A percentile compares a stretch with the other conserved stretches of the same genome.
Evolutionary conservation across 2,113 vertebrate species (phyloP).

Genomic region (Poecile atricapillus): DNA sequence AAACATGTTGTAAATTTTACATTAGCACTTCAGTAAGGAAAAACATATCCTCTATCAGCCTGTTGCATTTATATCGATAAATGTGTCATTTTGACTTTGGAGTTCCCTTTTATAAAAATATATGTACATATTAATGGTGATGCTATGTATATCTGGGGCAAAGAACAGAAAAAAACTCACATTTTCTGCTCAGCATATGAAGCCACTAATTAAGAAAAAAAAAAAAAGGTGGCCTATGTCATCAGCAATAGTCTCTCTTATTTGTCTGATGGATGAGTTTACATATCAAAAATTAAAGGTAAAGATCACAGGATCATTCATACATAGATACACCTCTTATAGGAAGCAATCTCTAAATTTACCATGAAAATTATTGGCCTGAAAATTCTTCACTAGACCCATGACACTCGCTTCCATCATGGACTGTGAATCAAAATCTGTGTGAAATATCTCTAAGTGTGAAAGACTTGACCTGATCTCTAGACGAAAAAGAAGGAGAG

Average conservation of each 20-base stretch:
- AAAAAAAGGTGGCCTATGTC: not conserved
- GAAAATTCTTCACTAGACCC: not conserved
- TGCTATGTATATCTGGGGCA: not conserved
- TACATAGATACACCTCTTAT: fast-evolving
- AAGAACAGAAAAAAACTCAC: not conserved
- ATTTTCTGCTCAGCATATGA: not conserved
- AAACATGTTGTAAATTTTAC: not conserved
- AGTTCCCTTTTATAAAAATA: not conserved
- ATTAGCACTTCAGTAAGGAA: not conserved
- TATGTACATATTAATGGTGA: not conserved
- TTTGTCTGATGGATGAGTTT: not conserved
- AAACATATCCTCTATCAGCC: not conserved
- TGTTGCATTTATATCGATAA: not conserved
- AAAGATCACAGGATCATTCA: not conserved
- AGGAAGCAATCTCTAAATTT: not conserved
- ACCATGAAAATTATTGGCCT: not conserved
- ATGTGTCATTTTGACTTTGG: not conserved
- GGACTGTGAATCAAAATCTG: not conserved
- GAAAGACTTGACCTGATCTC: not conserved
- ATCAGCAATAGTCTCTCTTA: not conserved
- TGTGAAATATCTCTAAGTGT: not conserved
- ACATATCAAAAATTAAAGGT: not conserved
- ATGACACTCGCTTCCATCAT: not conserved
- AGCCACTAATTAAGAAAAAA: not conserved
- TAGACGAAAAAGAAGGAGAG: not conserved